These are phyloP conservation scores for Nymphalis polychloros DNA, from an alignment of 2,888 invertebrate species.

Conservation along the genomic window DNA sequence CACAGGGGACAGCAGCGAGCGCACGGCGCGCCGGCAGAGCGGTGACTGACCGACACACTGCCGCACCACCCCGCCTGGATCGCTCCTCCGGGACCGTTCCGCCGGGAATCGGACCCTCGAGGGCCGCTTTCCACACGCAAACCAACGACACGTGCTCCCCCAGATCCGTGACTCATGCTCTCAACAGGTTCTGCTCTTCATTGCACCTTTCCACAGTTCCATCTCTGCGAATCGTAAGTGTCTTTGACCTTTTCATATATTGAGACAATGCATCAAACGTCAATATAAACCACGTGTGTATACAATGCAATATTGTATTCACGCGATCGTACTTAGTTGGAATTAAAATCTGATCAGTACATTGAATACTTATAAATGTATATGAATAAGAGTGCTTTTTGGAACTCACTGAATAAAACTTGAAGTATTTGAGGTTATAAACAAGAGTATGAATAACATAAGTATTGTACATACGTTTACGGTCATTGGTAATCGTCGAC, in stretches of 20 bases:
- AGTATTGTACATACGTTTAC: slow-evolving; percentile 37
- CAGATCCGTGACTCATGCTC: slow-evolving; percentile 45
- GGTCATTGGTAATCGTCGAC: slow-evolving; percentile 53
- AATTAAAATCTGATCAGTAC: slow-evolving; percentile 14
- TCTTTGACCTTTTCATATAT: slow-evolving; percentile 39
- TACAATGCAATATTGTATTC: slow-evolving; percentile 34
- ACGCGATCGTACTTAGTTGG: slow-evolving; percentile 16
- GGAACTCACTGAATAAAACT: too few relatives aligned
- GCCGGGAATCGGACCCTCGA: slow-evolving; percentile 68
- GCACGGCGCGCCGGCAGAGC: slow-evolving; percentile 75
- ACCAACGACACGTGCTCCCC: slow-evolving; percentile 52
- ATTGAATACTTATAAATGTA: slow-evolving; percentile 3
- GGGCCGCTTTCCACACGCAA: slow-evolving; percentile 51
- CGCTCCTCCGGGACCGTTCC: slow-evolving; percentile 76
- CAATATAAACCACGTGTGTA: slow-evolving; percentile 39
- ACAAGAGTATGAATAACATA: slow-evolving; percentile 7
- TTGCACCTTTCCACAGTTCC: slow-evolving; percentile 29
- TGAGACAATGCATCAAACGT: slow-evolving; percentile 36
- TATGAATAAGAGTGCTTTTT: not conserved
- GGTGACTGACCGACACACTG: slow-evolving; percentile 81
- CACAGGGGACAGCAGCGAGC: slow-evolving; percentile 59
- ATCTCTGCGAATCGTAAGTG: slow-evolving; percentile 33
- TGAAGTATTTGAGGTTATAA: not conserved
- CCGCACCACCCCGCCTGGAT: slow-evolving; percentile 74
- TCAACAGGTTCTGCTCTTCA: slow-evolving; percentile 51